A percentile compares a stretch with the other conserved stretches of the same genome.
Evolutionary conservation across 2,888 invertebrate genomes (phyloP).

Genomic region (Clanis bilineata): DNA sequence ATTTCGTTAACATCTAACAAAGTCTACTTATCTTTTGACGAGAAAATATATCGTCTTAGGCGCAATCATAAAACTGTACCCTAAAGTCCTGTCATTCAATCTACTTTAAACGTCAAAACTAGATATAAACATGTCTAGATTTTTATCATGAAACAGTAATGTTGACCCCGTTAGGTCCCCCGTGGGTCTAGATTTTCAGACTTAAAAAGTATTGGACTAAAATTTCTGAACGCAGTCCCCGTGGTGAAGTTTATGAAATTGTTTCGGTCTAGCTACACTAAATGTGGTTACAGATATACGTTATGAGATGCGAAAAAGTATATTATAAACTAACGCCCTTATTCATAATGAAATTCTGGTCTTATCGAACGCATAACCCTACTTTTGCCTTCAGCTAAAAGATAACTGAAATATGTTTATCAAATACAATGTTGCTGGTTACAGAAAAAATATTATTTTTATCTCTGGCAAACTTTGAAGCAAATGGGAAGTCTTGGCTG

Average conservation of each 20-base stretch:
- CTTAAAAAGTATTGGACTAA: background rate
- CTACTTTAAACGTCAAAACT: background rate
- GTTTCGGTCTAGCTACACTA: slow-evolving; percentile 8
- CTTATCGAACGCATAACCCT: too few species aligned
- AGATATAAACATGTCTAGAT: background rate
- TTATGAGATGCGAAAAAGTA: background rate
- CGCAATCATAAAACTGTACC: background rate
- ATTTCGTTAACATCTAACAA: background rate
- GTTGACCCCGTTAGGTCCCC: slow-evolving; percentile 1
- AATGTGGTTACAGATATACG: slow-evolving; percentile 1
- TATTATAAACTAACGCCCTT: background rate
- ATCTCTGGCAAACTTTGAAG: too few species aligned
- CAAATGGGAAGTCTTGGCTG: too few species aligned
- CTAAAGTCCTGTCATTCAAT: background rate
- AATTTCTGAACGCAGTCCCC: slow-evolving; percentile 2
- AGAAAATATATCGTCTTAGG: background rate
- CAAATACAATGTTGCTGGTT: too few species aligned
- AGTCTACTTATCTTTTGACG: background rate
- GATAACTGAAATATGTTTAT: too few species aligned
- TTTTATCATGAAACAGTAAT: background rate
- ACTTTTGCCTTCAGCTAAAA: too few species aligned
- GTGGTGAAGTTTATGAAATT: slow-evolving; percentile 10
- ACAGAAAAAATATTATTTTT: too few species aligned
- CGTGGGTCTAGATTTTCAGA: background rate
- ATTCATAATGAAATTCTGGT: too few species aligned